These are phyloP conservation scores for Tachina fera DNA, from an alignment of 2,888 invertebrate genomes.

Conservation along the genomic window DNA sequence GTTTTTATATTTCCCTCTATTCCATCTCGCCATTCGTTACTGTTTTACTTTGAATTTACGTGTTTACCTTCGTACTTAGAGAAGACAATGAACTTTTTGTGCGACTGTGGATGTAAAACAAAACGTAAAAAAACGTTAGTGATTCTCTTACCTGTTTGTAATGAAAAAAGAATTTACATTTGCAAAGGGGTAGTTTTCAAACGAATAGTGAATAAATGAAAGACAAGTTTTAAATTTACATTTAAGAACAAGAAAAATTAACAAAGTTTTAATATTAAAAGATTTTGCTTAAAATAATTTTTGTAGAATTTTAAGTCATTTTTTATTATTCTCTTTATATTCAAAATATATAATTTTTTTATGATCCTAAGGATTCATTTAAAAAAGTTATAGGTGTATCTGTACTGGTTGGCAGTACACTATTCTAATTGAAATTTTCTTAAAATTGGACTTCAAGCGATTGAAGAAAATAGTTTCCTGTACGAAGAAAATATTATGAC, in stretches of 20 bases:
- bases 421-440: too few relatives aligned
- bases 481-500: too few relatives aligned
- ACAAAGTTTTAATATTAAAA: neutral
- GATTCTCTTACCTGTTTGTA: neutral
- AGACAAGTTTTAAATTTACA: neutral
- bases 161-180: too few relatives aligned
- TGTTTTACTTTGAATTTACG: conserved; percentile 55
- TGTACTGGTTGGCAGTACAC: too few relatives aligned
- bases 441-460: too few relatives aligned
- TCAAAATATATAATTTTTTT: too few relatives aligned
- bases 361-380: too few relatives aligned
- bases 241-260: neutral
- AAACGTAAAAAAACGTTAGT: neutral
- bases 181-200: conserved; percentile 21
- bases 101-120: neutral
- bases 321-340: too few relatives aligned
- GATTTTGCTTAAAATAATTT: too few relatives aligned
- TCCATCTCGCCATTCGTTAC: conserved; percentile 29
- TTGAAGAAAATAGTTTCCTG: too few relatives aligned
- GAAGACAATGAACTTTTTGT: conserved; percentile 67
- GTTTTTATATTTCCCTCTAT: neutral
- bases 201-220: neutral
- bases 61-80: conserved; percentile 55
- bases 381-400: too few relatives aligned
- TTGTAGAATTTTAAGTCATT: too few relatives aligned